A percentile compares a stretch with the other conserved stretches of the same genome.
Evolutionary conservation across 2,113 vertebrate species (phyloP).

Genomic region (Ornithorhynchus anatinus): DNA sequence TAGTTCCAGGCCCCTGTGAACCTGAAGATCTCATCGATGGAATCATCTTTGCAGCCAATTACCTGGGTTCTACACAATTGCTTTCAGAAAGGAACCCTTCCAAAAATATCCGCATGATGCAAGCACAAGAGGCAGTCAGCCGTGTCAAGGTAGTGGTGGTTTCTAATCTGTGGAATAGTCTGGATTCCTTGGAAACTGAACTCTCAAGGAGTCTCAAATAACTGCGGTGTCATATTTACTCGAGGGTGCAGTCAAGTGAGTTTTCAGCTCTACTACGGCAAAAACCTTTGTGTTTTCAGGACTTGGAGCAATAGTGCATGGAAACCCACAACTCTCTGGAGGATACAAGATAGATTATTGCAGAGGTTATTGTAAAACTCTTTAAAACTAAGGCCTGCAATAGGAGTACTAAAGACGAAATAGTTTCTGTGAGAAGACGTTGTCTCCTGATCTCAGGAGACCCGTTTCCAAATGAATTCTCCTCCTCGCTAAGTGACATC

Average conservation of each 20-base stretch:
- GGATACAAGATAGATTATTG: not conserved
- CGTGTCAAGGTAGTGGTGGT: constrained; percentile 87
- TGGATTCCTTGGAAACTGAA: not conserved
- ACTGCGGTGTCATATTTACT: not conserved
- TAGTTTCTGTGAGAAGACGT: not conserved
- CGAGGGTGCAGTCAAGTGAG: not conserved
- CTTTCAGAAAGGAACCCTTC: constrained; percentile 97
- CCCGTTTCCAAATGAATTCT: not conserved
- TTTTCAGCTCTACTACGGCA: rapidly evolving
- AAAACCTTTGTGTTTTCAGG: not conserved
- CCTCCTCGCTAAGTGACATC: not conserved
- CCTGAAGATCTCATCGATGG: constrained; percentile 98
- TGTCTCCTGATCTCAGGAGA: not conserved
- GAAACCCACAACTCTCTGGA: not conserved
- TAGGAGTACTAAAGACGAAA: not conserved
- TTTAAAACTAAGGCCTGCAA: not conserved
- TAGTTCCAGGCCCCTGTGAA: constrained; percentile 97
- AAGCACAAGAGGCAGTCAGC: constrained; percentile 96
- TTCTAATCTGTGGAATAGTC: not conserved
- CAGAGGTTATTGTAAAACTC: not conserved
- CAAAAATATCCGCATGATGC: constrained; percentile 99
- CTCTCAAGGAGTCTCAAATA: not conserved
- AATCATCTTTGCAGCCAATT: constrained; percentile 98
- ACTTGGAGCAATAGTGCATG: not conserved
- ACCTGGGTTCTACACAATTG: constrained; percentile 97